Evolutionary conservation across 2,797 vertebrate species (phyloP), one percentile per base, ranked within the genome.

Genomic region (Sphaeramia orbicularis): DNA sequence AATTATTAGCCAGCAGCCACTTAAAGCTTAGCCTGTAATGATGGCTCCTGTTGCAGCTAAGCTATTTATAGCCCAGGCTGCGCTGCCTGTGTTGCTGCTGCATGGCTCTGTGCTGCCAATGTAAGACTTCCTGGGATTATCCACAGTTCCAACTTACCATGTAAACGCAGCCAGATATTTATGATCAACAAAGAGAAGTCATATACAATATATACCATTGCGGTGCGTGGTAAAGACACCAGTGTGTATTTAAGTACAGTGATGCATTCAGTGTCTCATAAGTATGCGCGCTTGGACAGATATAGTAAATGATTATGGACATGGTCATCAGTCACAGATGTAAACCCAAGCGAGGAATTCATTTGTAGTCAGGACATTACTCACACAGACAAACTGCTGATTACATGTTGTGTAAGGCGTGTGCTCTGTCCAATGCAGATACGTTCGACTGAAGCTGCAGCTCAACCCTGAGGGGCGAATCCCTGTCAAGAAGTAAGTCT

Each of bases 401-500:
- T 69, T 55, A 9, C 44, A 38, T 72, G 50, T 73, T 56, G 67
- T 60, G 60, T 82, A 4, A 76, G 44, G 55, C 37, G 13, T 86
- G 59, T 83, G 59, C 72, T 85, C 74, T 79, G 64, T 83, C 81
- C 83, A 30, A 60, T 76, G 80, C 89, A 95, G 94, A 85, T 94
- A 94, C 86, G 96, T 95, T 16, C 96, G 96, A 75, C 94, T 99
- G 71, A 96, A 95, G 75, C 94, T 99, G 80, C 97, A 99, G 91
- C 95, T 96, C 62, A 98, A 96, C 87, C 95, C 96, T 19, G 98
- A 99, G 82, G 96, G 96, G 3, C 91, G 95, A 74, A 98, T 99
- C 92, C 96, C 97, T 80, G 94, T 99, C 81, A 99, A 99, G 94
- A 99, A 97, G 98, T 99, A 95, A 96, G 97, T 93, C 80, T 62